phyloP scores from a whole-genome alignment of 2,888 invertebrate species.

The Shargacucullia verbasci region DNA sequence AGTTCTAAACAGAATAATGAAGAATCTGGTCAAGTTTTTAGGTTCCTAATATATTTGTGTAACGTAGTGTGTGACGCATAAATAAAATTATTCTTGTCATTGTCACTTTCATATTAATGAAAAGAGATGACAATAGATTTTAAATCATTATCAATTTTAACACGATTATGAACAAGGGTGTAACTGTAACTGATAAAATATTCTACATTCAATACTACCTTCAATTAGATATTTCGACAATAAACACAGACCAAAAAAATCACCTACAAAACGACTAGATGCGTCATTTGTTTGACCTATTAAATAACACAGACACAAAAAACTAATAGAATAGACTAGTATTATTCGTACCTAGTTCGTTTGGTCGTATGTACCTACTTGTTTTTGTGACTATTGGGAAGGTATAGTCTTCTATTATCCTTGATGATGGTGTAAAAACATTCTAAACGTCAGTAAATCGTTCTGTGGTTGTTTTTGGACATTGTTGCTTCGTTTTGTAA shows the following conservation, averaged over 20 bases:
- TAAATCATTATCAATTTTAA: too few relatives aligned
- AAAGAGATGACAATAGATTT: too few relatives aligned
- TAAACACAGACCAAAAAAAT: constrained; percentile 34
- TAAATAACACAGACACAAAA: constrained; percentile 65
- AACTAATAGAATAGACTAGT: constrained; percentile 46
- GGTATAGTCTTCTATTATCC: constrained; percentile 61
- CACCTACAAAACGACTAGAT: constrained; percentile 52
- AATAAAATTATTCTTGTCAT: too few relatives aligned
- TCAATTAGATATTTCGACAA: too few relatives aligned
- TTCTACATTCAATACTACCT: neutral
- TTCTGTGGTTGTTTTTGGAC: constrained; percentile 46
- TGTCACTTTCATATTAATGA: too few relatives aligned
- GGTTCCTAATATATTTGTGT: too few relatives aligned
- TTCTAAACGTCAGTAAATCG: constrained; percentile 37
- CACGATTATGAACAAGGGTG: too few relatives aligned
- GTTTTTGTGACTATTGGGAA: constrained; percentile 68
- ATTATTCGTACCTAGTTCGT: constrained; percentile 41
- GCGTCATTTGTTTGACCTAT: constrained; percentile 80
- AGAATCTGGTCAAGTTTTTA: too few relatives aligned
- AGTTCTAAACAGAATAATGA: too few relatives aligned
- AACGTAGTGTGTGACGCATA: too few relatives aligned
- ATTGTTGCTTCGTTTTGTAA: constrained; percentile 40
- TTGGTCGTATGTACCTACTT: constrained; percentile 24
- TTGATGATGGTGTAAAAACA: constrained; percentile 58
- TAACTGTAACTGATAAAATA: too few relatives aligned